Evolutionary conservation across 1,140 invertebrate species (phyloP).

Genomic region (Heliconius congener): DNA sequence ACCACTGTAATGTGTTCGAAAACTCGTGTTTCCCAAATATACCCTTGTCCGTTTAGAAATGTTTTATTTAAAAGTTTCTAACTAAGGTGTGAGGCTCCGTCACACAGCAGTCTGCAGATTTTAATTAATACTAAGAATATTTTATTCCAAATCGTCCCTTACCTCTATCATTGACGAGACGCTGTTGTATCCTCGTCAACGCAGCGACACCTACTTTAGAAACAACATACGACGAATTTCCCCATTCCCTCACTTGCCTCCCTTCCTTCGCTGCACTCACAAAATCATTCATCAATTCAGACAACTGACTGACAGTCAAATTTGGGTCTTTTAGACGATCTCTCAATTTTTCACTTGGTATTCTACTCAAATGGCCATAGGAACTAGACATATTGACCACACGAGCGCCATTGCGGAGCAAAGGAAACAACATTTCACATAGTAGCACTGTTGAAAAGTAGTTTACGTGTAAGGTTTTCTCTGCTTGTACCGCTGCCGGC

Average conservation of each 20-base stretch:
- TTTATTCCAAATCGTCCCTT: background rate
- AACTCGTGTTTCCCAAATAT: too few species aligned
- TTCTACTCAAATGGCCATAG: constrained; percentile 82
- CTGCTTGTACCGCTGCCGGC: constrained; percentile 86
- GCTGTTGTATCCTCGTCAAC: constrained; percentile 78
- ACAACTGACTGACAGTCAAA: constrained; percentile 83
- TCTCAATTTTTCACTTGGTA: constrained; percentile 81
- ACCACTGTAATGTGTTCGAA: too few species aligned
- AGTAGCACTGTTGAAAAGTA: constrained; percentile 85
- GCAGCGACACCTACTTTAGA: constrained; percentile 88
- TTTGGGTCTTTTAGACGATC: constrained; percentile 79
- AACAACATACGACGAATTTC: constrained; percentile 84
- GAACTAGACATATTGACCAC: constrained; percentile 90
- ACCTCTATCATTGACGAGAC: constrained; percentile 21
- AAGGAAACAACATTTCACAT: constrained; percentile 86
- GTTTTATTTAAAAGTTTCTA: too few species aligned
- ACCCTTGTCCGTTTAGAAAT: too few species aligned
- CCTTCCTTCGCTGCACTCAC: constrained; percentile 79
- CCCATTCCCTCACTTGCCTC: constrained; percentile 80
- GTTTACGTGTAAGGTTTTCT: constrained; percentile 86
- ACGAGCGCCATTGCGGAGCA: constrained; percentile 85
- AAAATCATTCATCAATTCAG: constrained; percentile 85
- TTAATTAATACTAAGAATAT: background rate
- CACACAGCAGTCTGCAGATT: too few species aligned
- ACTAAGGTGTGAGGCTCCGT: too few species aligned